Base-by-base conservation (phyloP, 2,113 vertebrate species). In the Alexandromys fortis region DNA sequence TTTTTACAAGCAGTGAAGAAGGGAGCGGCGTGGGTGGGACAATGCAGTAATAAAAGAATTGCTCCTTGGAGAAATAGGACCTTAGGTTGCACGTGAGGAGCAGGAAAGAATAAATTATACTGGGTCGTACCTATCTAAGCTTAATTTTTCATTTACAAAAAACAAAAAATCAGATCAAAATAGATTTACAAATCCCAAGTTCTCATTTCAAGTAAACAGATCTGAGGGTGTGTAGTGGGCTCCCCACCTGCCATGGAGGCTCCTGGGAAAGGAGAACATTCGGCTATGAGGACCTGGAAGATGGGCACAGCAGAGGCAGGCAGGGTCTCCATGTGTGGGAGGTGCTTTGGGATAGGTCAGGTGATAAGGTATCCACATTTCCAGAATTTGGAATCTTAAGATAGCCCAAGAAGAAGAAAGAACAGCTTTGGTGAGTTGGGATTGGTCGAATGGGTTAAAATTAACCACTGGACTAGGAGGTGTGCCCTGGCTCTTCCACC, bases 21-120 rank as follows among this genome's bases (percentile, higher is more conserved):
- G 94, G 93, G 97, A 98, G 88, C 55, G 55, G 67, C 76, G 68
- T 86, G 95, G 78, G 58, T 91, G 94, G 96, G 97, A 94, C 96
- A 91, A 95, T 92, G 95, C 92, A 94, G 77, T 79, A 70, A 97
- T 95, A 81, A 97, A 97, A 38, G 68, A 70, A 95, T 95, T 92
- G 95, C 93, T 91, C 97, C 94, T 97, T 77, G 28, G 97, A 97
- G 97, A 95, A 97, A 97, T 65, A 87, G 96, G 96, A 97, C 96
- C 92, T 96, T 94, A 97, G 97, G 97, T 98, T 98, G 96, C 77
- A 86, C 75, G 68, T 67, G 83, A 95, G 92, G 67, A 82, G 87
- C 91, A 95, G 92, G 97, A 97, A 97, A 97, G 94, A 94, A 96
- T 96, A 96, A 98, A 97, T 92, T 86, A 96, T 28, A 63, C 75